These are phyloP conservation scores for Hypothenemus hampei DNA, from an alignment of 1,140 invertebrate genomes.

Conservation along the genomic window DNA sequence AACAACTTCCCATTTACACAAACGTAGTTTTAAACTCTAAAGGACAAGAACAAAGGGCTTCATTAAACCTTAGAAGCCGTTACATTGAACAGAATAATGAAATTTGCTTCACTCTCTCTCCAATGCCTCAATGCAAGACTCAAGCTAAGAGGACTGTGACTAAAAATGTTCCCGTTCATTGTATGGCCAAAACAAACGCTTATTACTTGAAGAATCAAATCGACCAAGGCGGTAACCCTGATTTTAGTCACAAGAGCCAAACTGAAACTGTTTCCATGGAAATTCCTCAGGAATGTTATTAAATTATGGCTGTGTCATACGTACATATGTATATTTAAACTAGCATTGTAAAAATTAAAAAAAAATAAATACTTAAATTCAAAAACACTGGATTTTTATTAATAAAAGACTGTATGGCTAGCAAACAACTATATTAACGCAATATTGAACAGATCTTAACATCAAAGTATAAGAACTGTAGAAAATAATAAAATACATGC, in stretches of 20 bases:
- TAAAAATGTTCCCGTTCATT: conserved; percentile 50
- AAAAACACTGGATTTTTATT: too few species aligned
- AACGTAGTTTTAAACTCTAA: conserved; percentile 45
- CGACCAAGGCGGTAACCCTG: conserved; percentile 53
- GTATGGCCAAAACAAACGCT: conserved; percentile 47
- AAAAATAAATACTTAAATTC: too few species aligned
- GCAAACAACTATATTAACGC: not conserved
- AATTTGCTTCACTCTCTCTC: conserved; percentile 53
- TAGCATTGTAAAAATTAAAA: too few species aligned
- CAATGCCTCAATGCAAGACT: conserved; percentile 49
- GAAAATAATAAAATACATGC: not conserved
- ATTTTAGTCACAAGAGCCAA: conserved; percentile 43
- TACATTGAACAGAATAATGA: conserved; percentile 48
- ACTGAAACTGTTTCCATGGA: conserved; percentile 28
- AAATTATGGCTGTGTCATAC: conserved; percentile 5
- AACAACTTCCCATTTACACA: conserved; percentile 39
- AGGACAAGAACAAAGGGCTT: not conserved
- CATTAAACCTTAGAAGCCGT: conserved; percentile 27
- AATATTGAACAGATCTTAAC: not conserved
- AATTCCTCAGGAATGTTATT: conserved; percentile 21
- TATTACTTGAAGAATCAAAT: conserved; percentile 50
- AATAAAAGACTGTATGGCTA: too few species aligned
- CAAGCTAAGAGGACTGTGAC: conserved; percentile 31
- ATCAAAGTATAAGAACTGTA: not conserved
- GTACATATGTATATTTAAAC: too few species aligned